Conservation (phyloP, 2,888 invertebrate genomes). For the Tyria jacobaeae region DNA sequence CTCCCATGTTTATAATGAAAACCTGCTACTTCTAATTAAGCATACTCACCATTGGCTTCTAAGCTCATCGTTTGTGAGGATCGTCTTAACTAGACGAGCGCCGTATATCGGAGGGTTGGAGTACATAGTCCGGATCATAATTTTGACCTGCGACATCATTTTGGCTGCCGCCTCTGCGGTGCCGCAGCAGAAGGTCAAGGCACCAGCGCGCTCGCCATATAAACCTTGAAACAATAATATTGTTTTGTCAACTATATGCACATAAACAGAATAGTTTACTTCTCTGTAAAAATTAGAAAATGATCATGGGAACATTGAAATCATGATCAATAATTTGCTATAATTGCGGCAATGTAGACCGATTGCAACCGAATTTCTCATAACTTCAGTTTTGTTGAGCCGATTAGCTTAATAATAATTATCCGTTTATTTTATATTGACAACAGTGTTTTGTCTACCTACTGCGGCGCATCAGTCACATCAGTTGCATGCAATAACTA, state of each 20-base stretch:
- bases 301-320: not conserved
- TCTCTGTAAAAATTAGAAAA: not conserved
- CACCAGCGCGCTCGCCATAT: slow-evolving; percentile 97
- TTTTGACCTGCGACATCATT: slow-evolving; percentile 97
- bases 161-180: slow-evolving; percentile 93
- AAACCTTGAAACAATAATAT: slow-evolving; percentile 72
- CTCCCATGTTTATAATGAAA: not conserved
- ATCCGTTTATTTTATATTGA: not conserved
- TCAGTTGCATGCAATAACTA: no score
- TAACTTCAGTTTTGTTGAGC: no score
- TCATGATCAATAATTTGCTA: no score
- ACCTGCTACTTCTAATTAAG: not conserved
- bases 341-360: not conserved
- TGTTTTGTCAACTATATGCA: not conserved
- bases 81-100: slow-evolving; percentile 94
- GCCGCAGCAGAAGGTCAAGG: slow-evolving; percentile 92
- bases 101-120: slow-evolving; percentile 99
- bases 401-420: slow-evolving; percentile 2
- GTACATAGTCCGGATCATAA: slow-evolving; percentile 97
- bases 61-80: slow-evolving; percentile 91
- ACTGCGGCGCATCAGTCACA: no score
- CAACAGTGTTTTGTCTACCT: not conserved
- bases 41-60: slow-evolving; percentile 90
- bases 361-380: no score
- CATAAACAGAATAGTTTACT: not conserved